A percentile compares a stretch with the other conserved stretches of the same genome.
phyloP scores from a whole-genome alignment of 2,797 vertebrate species.

The Uromys caudimaculatus region DNA sequence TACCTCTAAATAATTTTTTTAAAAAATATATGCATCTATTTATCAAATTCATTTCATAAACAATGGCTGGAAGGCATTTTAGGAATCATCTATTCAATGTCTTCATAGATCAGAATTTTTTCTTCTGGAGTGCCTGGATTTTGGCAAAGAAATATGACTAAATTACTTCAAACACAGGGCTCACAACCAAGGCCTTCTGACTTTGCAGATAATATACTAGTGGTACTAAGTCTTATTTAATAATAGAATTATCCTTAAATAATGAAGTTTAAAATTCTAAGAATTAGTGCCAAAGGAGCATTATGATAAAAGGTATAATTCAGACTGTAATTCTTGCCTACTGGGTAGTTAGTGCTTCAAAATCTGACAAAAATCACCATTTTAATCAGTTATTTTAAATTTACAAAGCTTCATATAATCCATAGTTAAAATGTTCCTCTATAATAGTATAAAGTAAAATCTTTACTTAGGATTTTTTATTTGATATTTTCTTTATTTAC shows the following conservation, averaged over 20 bases:
- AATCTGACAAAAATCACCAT: background rate
- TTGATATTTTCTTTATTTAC: no score
- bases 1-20: background rate
- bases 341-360: background rate
- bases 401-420: background rate
- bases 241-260: background rate
- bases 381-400: constrained; percentile 14
- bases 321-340: background rate
- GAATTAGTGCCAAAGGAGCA: background rate
- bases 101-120: constrained; percentile 26
- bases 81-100: background rate
- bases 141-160: background rate
- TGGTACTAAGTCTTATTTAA: background rate
- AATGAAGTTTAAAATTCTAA: constrained; percentile 18
- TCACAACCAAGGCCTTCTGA: background rate
- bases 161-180: background rate
- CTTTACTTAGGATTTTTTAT: background rate
- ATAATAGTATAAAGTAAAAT: background rate
- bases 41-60: constrained; percentile 47
- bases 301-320: background rate
- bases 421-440: background rate
- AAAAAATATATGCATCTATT: constrained; percentile 17
- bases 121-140: background rate
- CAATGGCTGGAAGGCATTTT: constrained; percentile 38
- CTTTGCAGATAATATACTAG: background rate